Conservation (phyloP, 2,113 vertebrate genomes). For the Dipodomys spectabilis region DNA sequence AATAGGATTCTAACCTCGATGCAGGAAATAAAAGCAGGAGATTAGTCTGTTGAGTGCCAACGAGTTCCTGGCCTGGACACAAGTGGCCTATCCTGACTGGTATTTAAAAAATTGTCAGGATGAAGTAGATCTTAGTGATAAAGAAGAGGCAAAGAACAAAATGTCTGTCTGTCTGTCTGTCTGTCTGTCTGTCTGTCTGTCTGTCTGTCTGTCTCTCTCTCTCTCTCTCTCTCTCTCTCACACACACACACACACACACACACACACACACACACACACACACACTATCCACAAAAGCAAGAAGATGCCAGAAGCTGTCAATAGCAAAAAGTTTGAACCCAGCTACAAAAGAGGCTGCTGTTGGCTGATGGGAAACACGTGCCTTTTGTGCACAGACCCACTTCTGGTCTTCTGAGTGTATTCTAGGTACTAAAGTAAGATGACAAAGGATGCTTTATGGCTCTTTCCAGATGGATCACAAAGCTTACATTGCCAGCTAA, state of each 20-base stretch:
- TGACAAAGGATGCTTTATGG: slow-evolving; percentile 49
- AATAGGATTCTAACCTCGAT: slow-evolving; percentile 3
- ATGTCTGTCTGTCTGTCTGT: not conserved
- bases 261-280: not conserved
- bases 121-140: not conserved
- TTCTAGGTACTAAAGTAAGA: slow-evolving; percentile 65
- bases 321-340: slow-evolving; percentile 9
- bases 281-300: not conserved
- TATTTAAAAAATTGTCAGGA: not conserved
- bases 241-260: not conserved
- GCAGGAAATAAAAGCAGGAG: slow-evolving; percentile 47
- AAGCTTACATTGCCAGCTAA: not conserved
- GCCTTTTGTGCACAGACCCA: not conserved
- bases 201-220: too few relatives aligned
- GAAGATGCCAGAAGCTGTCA: slow-evolving; percentile 29
- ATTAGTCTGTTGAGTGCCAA: not conserved
- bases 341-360: slow-evolving; percentile 10
- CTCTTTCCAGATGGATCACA: not conserved
- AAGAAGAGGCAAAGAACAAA: slow-evolving; percentile 11
- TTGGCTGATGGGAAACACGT: slow-evolving; percentile 54
- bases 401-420: slow-evolving; percentile 5
- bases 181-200: too few relatives aligned
- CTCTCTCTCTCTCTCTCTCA: too few relatives aligned
- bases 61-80: not conserved
- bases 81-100: not conserved